Evolutionary conservation across 2,113 vertebrate genomes (phyloP), one percentile per base, ranked within the genome.

Genomic region (Eulacestoma nigropectus): DNA sequence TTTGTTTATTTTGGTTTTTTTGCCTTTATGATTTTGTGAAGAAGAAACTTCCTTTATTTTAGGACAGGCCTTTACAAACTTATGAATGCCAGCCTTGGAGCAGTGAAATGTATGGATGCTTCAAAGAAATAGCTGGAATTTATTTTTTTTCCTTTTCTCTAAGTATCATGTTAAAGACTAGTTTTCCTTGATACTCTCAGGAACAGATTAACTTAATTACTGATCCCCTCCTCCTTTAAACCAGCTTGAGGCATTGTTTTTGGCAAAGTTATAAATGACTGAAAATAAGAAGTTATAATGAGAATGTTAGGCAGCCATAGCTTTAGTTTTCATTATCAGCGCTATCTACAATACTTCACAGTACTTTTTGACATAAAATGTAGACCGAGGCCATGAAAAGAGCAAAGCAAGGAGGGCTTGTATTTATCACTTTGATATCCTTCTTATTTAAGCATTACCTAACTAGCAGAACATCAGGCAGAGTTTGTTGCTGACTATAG

Each of bases 191-290:
- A 87, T 91, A 55, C 63, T 97, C 15, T 77, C 50, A 94, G 87
- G 85, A 94, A 44, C 67, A 89, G 89, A 91, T 94, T 87, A 93
- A 62, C 33, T 96, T 97, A 96, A 96, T 95, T 96, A 93, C 93
- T 56, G 72, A 81, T 84, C 39, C 75, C 79, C 52, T 88, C 89
- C 94, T 92, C 63, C 59, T 55, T 59, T 62, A 90, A 96, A 91
- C 33, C 75, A 95, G 78, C 90, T 85, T 14, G 63, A 95, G 95
- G 92, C 95, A 75, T 90, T 95, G 68, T 90, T 96, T 96, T 91
- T 90, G 91, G 87, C 82, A 77, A 93, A 88, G 68, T 90, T 96
- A 70, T 93, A 94, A 93, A 85, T 96, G 78, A 88, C 49, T 88
- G 90, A 95, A 96, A 93, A 87, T 55, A 73, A 65, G 72, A 73